Percentiles rank a stretch among this genome's conserved stretches.
Evolutionary conservation across 1,140 invertebrate species (phyloP).

Genomic region (Ganaspis sp.): DNA sequence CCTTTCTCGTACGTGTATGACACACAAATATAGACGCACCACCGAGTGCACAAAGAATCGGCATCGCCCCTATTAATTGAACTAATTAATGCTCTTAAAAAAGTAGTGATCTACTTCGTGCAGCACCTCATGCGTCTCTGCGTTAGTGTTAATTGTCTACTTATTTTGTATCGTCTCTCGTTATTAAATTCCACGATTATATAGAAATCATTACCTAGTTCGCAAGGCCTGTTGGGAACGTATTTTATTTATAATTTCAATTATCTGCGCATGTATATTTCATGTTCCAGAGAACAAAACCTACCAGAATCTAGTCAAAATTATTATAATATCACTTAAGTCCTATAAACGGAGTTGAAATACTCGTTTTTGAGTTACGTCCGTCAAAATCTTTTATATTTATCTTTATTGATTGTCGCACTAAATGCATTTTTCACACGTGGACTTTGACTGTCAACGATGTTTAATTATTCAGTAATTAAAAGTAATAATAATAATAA

Average conservation of each 20-base stretch:
- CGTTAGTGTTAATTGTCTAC: slow-evolving; percentile 59
- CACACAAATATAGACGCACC: slow-evolving; percentile 59
- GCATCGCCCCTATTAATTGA: slow-evolving; percentile 48
- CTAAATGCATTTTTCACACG: slow-evolving; percentile 36
- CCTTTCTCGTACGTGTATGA: slow-evolving; percentile 66
- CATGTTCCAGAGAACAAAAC: slow-evolving; percentile 43
- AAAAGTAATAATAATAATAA: too few relatives aligned
- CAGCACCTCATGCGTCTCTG: slow-evolving; percentile 52
- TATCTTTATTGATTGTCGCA: slow-evolving; percentile 26
- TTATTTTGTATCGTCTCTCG: slow-evolving; percentile 43
- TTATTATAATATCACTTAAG: slow-evolving; percentile 66
- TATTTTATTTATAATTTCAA: slow-evolving; percentile 56
- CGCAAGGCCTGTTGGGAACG: slow-evolving; percentile 59
- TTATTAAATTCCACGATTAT: slow-evolving; percentile 54
- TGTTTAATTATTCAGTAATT: slow-evolving; percentile 43
- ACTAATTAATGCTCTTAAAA: slow-evolving; percentile 40
- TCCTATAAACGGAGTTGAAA: slow-evolving; percentile 45
- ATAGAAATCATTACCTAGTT: slow-evolving; percentile 49
- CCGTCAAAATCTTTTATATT: slow-evolving; percentile 31
- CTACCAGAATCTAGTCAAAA: slow-evolving; percentile 71
- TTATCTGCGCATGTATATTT: slow-evolving; percentile 42
- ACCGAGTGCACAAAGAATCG: slow-evolving; percentile 50
- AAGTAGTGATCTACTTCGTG: slow-evolving; percentile 41
- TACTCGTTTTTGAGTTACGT: slow-evolving; percentile 40
- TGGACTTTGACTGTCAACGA: not conserved